Percentiles rank a stretch among this genome's conserved stretches.
phyloP scores from a whole-genome alignment of 2,113 vertebrate genomes.

The Cyprinodon variegatus region DNA sequence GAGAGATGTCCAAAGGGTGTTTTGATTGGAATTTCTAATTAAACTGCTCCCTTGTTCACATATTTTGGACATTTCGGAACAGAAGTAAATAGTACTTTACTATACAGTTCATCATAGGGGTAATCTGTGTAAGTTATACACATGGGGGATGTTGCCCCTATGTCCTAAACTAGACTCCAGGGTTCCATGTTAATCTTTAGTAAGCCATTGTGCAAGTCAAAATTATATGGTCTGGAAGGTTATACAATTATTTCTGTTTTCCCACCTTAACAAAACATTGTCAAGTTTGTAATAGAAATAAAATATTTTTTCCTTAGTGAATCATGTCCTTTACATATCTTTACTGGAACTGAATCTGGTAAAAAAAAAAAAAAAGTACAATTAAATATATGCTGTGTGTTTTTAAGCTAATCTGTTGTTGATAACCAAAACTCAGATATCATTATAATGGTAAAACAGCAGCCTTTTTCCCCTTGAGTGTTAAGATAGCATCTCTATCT shows the following conservation, averaged over 20 bases:
- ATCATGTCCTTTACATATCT: too few species aligned
- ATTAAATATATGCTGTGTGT: not conserved
- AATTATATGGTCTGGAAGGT: not conserved
- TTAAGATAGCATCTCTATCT: not conserved
- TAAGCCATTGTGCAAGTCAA: not conserved
- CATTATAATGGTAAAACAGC: not conserved
- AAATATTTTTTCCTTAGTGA: not conserved
- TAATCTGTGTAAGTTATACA: not conserved
- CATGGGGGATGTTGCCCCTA: not conserved
- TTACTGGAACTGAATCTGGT: too few species aligned
- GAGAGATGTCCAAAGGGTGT: not conserved
- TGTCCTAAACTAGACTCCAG: not conserved
- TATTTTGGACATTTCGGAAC: constrained; percentile 10
- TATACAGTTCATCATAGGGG: not conserved
- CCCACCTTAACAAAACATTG: not conserved
- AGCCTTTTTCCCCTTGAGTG: not conserved
- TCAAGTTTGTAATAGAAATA: not conserved
- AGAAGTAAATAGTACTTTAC: not conserved
- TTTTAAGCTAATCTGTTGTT: too few species aligned
- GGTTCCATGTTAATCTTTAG: not conserved
- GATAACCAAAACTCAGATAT: not conserved
- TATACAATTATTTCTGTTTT: not conserved
- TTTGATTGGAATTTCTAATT: constrained; percentile 5
- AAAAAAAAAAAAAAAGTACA: not conserved
- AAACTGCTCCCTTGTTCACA: constrained; percentile 1